These are phyloP conservation scores for Ormyrus nitidulus DNA, from an alignment of 2,888 invertebrate genomes.

Conservation along the genomic window DNA sequence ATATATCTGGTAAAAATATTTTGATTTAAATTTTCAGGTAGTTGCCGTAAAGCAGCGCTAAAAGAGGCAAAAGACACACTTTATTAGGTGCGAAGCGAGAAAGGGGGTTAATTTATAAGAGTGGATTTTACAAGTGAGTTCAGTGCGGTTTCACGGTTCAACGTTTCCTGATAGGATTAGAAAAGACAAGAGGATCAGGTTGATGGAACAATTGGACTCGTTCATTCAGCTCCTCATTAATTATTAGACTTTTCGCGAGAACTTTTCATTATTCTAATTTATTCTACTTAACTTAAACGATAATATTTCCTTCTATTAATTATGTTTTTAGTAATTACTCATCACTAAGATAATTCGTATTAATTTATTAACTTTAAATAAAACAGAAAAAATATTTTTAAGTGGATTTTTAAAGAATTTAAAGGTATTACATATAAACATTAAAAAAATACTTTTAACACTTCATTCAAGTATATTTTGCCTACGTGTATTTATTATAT, in stretches of 20 bases:
- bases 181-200: constrained; percentile 41
- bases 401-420: too few species aligned
- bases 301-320: background rate
- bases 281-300: background rate
- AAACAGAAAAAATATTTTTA: too few species aligned
- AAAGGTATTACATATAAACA: too few species aligned
- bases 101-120: constrained; percentile 52
- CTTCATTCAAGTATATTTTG: too few species aligned
- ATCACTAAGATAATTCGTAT: too few species aligned
- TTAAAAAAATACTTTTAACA: too few species aligned
- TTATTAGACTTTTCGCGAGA: constrained; percentile 9
- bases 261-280: background rate
- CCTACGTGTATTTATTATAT: too few species aligned
- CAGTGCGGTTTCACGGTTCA: constrained; percentile 49
- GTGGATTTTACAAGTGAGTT: constrained; percentile 55
- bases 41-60: constrained; percentile 26
- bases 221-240: constrained; percentile 19
- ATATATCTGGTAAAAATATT: background rate
- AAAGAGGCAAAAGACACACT: constrained; percentile 29
- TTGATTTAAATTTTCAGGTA: constrained; percentile 20
- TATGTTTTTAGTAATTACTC: background rate
- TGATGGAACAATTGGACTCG: constrained; percentile 36
- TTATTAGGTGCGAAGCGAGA: constrained; percentile 50
- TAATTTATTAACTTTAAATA: too few species aligned
- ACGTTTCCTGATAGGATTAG: constrained; percentile 52